phyloP scores from a whole-genome alignment of 2,888 invertebrate species.

The Antitype chi region DNA sequence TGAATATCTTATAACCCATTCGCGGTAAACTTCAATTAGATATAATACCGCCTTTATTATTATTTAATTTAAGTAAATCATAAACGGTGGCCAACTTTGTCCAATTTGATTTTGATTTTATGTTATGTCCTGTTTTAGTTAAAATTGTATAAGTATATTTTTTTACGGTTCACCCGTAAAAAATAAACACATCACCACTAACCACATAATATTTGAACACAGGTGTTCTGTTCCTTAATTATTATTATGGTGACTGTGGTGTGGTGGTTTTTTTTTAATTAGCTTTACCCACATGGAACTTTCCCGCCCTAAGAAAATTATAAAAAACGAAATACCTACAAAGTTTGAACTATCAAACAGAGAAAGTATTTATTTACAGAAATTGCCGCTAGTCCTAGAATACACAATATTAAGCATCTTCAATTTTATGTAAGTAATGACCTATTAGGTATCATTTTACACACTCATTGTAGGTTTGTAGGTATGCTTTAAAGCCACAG shows the following conservation, averaged over 20 bases:
- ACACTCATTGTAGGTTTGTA: slow-evolving; percentile 22
- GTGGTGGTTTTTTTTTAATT: neutral
- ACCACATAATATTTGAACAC: neutral
- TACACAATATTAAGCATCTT: neutral
- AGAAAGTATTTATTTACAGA: neutral
- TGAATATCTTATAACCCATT: slow-evolving; percentile 76
- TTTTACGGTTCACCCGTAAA: too few relatives aligned
- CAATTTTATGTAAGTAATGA: too few relatives aligned
- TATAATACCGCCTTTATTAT: slow-evolving; percentile 52
- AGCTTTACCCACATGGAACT: neutral
- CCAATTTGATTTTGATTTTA: slow-evolving; percentile 19
- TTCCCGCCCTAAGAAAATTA: neutral
- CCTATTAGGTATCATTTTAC: slow-evolving; percentile 5
- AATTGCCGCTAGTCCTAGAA: neutral
- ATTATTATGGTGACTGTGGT: too few relatives aligned
- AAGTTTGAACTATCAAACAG: neutral
- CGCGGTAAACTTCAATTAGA: slow-evolving; percentile 65
- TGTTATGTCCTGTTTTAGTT: slow-evolving; percentile 11
- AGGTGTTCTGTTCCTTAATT: too few relatives aligned
- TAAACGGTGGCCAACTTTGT: slow-evolving; percentile 47
- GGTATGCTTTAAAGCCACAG: slow-evolving; percentile 17
- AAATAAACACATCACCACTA: neutral
- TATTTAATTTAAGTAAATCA: slow-evolving; percentile 47
- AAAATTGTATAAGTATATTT: too few relatives aligned
- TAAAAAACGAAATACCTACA: neutral